Percentiles rank a stretch among this genome's conserved stretches.
Evolutionary conservation across 2,797 vertebrate genomes (phyloP).

Genomic region (Eulemur mongoz): DNA sequence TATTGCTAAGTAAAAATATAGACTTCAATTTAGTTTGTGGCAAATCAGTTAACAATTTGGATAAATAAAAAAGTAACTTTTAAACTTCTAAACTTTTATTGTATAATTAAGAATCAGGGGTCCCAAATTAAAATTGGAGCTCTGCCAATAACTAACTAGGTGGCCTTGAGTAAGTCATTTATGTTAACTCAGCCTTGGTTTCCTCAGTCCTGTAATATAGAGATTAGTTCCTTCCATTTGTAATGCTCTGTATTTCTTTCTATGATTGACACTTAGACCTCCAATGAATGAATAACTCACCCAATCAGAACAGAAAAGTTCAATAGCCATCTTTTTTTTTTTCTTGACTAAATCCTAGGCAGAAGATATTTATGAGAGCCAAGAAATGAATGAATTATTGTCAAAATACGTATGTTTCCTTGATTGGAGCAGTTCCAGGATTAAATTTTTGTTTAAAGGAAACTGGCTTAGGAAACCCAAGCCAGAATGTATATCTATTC

Average conservation of each 20-base stretch:
- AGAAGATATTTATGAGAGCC: constrained; percentile 21
- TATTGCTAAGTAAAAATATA: constrained; percentile 31
- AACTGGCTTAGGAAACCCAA: constrained; percentile 30
- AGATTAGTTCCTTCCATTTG: constrained; percentile 1
- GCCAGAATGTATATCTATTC: background rate
- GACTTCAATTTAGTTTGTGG: constrained; percentile 7
- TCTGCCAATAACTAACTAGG: background rate
- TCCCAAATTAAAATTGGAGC: constrained; percentile 2
- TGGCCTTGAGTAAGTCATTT: background rate
- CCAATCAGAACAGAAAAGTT: constrained; percentile 44
- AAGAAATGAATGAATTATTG: constrained; percentile 43
- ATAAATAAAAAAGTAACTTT: constrained; percentile 4
- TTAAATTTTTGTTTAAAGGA: constrained; percentile 31
- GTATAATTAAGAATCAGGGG: background rate
- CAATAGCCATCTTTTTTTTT: background rate
- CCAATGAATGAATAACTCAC: constrained; percentile 14
- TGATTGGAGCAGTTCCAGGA: background rate
- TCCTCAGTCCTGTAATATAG: background rate
- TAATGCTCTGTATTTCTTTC: constrained; percentile 27
- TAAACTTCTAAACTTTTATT: background rate
- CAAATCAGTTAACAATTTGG: constrained; percentile 12
- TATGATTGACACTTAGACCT: background rate
- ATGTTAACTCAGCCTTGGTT: background rate
- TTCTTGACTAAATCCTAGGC: constrained; percentile 35
- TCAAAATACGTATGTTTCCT: constrained; percentile 22